These are phyloP conservation scores for Drosophila aff. DNA, from an alignment of 1,140 invertebrate species.

Conservation along the genomic window DNA sequence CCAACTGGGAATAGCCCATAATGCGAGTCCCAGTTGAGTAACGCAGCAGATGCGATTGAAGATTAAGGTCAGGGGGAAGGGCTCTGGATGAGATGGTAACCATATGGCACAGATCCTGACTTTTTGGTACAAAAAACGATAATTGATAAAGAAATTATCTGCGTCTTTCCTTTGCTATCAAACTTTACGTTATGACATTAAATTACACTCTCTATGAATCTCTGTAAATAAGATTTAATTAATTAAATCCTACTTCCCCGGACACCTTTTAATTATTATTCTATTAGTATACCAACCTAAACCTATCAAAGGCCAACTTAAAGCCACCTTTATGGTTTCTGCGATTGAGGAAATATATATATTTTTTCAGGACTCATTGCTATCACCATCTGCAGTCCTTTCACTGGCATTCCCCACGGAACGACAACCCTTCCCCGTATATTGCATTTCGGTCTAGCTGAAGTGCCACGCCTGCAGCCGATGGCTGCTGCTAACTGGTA, in stretches of 20 bases:
- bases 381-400: slow-evolving; percentile 12
- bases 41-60: slow-evolving; percentile 38
- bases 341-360: neutral
- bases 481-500: slow-evolving; percentile 47
- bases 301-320: slow-evolving; percentile 1
- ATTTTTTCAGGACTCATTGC: slow-evolving; percentile 4
- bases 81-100: neutral
- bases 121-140: neutral
- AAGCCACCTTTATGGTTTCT: slow-evolving; percentile 1
- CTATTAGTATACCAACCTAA: neutral
- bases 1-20: slow-evolving; percentile 52
- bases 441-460: slow-evolving; percentile 56
- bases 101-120: slow-evolving; percentile 9
- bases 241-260: neutral
- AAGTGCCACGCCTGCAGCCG: slow-evolving; percentile 26
- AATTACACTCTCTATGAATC: neutral
- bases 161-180: neutral
- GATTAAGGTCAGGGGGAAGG: neutral
- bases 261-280: neutral
- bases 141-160: neutral
- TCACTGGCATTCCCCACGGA: neutral
- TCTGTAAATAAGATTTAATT: neutral
- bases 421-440: slow-evolving; percentile 21
- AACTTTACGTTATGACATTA: neutral
- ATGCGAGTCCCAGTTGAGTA: slow-evolving; percentile 27